Evolutionary conservation across 2,888 invertebrate species (phyloP), one percentile per base, ranked within the genome.

Genomic region (Cosmia pyralina): DNA sequence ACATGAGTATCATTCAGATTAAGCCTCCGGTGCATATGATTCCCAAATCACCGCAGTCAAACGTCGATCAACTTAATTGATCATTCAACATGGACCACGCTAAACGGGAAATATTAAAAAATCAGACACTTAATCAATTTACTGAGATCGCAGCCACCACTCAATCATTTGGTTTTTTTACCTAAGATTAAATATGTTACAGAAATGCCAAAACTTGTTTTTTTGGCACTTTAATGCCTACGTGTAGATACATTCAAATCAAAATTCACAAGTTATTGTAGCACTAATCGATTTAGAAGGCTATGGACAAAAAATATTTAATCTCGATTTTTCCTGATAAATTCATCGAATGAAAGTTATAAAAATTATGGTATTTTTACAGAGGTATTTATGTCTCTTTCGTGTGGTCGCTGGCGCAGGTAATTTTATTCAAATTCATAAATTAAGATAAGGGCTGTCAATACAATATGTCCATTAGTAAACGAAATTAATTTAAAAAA

Each of bases 51-150:
- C 75, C 85, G 85, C 87, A 91, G 89, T 89, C 90, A 91, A 88
- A 91, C 88, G 92, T 94, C 94, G 92, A 94, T 95, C 94, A 94
- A 89, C 83, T 92, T 94, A 95, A 95, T 95, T 94, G 94, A 95
- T 95, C 93, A 94, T 94, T 93, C 93, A 85, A 85, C 81, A 77
- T 85, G 77, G 70, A 68, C 85, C 84, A 81, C 87, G 88, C 87
- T 92, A 92, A 94, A 92, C 89, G 90, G 90, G 91, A 91, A 92
- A 93, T 92, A 91, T 93, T 93, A 91, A 91, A 94, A 93, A 93
- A 90, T 88, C 92, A 90, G 90, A 92, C 91, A 91, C 92, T 92
- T 94, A 94, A 95, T 95, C 95, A 94, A 94, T 94, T 94, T 92
- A 91, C 90, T 83, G 90, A 89, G 92, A 94, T 95, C 94, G 88